A percentile compares a stretch with the other conserved stretches of the same genome.
These are phyloP conservation scores for Zingel zingel DNA, from an alignment of 2,113 vertebrate genomes.

Conservation along the genomic window DNA sequence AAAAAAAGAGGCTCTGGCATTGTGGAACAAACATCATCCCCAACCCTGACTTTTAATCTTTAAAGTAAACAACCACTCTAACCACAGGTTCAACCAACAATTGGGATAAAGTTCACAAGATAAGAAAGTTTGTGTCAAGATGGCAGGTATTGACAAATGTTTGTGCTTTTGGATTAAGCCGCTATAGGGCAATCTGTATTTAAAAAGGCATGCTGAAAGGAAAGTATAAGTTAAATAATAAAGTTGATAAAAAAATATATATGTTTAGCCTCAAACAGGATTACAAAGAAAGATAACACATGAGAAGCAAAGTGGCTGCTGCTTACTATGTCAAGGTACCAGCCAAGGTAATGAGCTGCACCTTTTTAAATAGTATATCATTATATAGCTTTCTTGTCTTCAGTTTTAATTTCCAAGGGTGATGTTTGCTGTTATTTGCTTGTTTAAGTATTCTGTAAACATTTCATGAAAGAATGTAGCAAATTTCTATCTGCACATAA, in stretches of 20 bases:
- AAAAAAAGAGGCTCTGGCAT: neutral
- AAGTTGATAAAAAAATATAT: conserved; percentile 8
- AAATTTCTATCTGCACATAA: neutral
- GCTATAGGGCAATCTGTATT: too few relatives aligned
- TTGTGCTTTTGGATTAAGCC: neutral
- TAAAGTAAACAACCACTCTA: neutral
- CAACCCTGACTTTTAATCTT: neutral
- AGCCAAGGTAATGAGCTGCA: neutral
- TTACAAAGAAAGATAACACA: neutral
- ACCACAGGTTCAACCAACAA: neutral
- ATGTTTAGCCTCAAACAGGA: neutral
- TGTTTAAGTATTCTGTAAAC: neutral
- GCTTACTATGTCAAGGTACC: neutral
- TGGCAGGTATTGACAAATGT: neutral
- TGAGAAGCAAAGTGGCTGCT: neutral
- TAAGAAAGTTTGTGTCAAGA: neutral
- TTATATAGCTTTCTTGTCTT: too few relatives aligned
- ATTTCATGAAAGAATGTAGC: neutral
- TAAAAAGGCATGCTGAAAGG: neutral
- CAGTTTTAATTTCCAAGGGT: neutral
- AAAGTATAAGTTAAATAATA: too few relatives aligned
- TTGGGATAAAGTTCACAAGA: conserved; percentile 16
- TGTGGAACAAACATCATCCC: too few relatives aligned
- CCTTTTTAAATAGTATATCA: neutral
- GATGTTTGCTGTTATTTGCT: neutral